These are phyloP conservation scores for Phrynocephalus forsythii DNA, from an alignment of 2,797 vertebrate genomes.

Conservation along the genomic window DNA sequence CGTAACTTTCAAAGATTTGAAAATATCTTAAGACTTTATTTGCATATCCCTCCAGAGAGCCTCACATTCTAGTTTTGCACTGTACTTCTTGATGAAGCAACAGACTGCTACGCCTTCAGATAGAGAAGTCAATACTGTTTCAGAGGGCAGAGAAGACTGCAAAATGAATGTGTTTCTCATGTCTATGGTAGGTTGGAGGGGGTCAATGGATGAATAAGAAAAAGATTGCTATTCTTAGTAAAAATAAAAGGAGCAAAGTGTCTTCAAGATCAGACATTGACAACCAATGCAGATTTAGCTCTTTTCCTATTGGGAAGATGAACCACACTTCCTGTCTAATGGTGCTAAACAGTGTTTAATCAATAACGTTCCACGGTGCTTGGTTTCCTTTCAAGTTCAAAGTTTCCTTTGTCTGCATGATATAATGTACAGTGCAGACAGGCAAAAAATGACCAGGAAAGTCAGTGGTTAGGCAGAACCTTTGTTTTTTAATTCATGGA, in stretches of 20 bases:
- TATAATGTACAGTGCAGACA: not conserved
- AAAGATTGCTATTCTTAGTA: not conserved
- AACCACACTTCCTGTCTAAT: not conserved
- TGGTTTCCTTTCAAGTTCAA: constrained; percentile 1
- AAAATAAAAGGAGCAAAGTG: not conserved
- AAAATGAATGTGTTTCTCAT: not conserved
- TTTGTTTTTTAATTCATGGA: not conserved
- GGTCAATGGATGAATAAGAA: constrained; percentile 5
- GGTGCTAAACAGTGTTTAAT: not conserved
- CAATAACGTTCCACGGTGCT: not conserved
- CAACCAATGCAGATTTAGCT: not conserved
- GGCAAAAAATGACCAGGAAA: not conserved
- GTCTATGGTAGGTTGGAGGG: not conserved
- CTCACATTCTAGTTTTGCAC: not conserved
- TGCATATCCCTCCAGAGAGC: too few species aligned
- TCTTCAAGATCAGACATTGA: not conserved
- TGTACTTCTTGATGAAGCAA: constrained; percentile 11
- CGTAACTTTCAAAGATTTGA: too few species aligned
- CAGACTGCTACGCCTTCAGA: not conserved
- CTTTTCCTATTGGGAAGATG: not conserved
- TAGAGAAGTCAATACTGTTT: not conserved
- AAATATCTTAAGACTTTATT: not conserved
- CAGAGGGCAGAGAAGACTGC: not conserved
- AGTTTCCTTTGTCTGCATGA: not conserved
- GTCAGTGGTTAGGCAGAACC: not conserved